Evolutionary conservation across 2,113 vertebrate genomes (phyloP).

Genomic region (Sterrhoptilus dennistouni): DNA sequence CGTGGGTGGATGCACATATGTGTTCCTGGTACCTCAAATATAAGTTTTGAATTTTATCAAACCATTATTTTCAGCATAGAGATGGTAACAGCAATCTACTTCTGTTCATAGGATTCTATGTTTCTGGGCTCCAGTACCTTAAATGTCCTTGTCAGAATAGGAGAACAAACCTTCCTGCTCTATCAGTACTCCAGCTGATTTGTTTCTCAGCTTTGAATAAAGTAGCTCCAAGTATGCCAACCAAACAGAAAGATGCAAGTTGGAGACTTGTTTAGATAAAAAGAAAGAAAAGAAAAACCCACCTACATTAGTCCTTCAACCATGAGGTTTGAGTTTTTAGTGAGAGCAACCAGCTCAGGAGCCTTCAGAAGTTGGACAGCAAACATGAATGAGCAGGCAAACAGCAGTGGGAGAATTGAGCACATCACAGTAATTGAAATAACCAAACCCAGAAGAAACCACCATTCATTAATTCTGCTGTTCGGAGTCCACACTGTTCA

Average conservation of each 20-base stretch:
- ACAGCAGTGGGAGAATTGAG: background rate
- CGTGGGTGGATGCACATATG: background rate
- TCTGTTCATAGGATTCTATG: background rate
- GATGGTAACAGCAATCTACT: background rate
- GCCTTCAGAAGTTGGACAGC: background rate
- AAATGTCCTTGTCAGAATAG: background rate
- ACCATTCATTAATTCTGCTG: background rate
- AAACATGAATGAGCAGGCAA: background rate
- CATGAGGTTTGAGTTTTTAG: background rate
- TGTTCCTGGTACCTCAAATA: background rate
- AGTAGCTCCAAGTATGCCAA: background rate
- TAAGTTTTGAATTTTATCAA: background rate
- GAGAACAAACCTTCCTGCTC: background rate
- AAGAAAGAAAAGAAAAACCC: background rate
- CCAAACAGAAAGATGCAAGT: background rate
- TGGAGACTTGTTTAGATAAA: background rate
- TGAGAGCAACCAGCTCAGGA: background rate
- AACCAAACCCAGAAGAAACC: background rate
- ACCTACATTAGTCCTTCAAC: background rate
- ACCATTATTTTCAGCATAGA: background rate
- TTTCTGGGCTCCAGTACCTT: background rate
- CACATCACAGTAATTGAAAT: background rate
- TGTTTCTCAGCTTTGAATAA: background rate
- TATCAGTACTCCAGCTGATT: background rate
- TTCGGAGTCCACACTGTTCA: background rate